Evolutionary conservation across 1,140 invertebrate species (phyloP).

Genomic region (Pseudomyrmex concolor): DNA sequence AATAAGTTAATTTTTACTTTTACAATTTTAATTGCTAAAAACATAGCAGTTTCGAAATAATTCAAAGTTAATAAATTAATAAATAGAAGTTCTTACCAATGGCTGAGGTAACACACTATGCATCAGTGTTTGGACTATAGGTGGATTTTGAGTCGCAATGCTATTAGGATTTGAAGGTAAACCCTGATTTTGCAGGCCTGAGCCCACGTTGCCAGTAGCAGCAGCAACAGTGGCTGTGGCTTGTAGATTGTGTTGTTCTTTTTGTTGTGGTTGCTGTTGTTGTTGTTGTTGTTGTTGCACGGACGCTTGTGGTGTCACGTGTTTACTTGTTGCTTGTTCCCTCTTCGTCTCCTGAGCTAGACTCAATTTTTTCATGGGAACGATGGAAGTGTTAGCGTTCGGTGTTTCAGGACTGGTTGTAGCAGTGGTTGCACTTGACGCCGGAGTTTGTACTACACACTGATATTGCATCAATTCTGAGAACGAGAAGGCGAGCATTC

Average conservation of each 20-base stretch:
- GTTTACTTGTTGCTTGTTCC: constrained; percentile 76
- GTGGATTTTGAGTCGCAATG: constrained; percentile 79
- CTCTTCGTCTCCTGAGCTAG: constrained; percentile 78
- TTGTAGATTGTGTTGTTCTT: constrained; percentile 70
- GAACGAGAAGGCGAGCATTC: constrained; percentile 86
- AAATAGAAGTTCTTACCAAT: constrained; percentile 76
- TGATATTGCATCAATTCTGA: constrained; percentile 81
- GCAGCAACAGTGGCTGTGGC: constrained; percentile 64
- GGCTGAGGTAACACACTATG: constrained; percentile 84
- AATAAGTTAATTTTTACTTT: constrained; percentile 28
- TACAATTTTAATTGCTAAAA: constrained; percentile 11
- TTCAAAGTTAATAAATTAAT: too few species aligned
- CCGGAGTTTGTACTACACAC: constrained; percentile 75
- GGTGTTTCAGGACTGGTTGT: constrained; percentile 81
- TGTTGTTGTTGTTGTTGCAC: constrained; percentile 70
- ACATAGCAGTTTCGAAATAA: neutral
- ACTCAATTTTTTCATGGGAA: constrained; percentile 77
- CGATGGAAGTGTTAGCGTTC: constrained; percentile 71
- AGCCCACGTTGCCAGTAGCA: constrained; percentile 68
- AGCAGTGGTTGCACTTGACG: constrained; percentile 76
- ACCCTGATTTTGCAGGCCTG: constrained; percentile 77
- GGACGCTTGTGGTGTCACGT: constrained; percentile 69
- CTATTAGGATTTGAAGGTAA: constrained; percentile 79
- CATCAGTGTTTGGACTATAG: constrained; percentile 83
- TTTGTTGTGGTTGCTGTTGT: constrained; percentile 26